These are phyloP conservation scores for Blastomussa wellsi DNA, from an alignment of 92 coral and sea anemone species.

Conservation along the genomic window DNA sequence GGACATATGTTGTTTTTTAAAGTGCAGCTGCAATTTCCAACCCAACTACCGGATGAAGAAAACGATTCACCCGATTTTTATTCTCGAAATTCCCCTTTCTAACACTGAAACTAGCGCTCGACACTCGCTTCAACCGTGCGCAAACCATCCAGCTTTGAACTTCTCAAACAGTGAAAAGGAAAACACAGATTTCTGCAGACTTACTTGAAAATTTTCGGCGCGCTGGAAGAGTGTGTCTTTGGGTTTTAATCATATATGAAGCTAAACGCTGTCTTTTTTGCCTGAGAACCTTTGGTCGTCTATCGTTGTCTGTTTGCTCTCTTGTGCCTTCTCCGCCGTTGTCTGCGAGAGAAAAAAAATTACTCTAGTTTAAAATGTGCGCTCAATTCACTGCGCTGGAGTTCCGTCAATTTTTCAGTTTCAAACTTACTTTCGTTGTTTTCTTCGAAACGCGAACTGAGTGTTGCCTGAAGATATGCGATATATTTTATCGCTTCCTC, in stretches of 20 bases:
- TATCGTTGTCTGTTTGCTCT: constrained; percentile 45
- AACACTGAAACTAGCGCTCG: constrained; percentile 10
- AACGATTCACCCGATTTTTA: constrained; percentile 67
- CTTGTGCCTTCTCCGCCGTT: constrained; percentile 36
- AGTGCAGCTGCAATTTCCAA: constrained; percentile 88
- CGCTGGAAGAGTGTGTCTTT: constrained; percentile 78
- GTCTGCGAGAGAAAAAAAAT: constrained; percentile 42
- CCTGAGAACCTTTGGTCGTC: constrained; percentile 69
- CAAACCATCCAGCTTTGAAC: constrained; percentile 15
- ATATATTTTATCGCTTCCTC: constrained; percentile 99
- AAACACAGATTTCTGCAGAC: constrained; percentile 72
- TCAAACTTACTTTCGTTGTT: constrained; percentile 61
- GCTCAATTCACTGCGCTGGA: constrained; percentile 26
- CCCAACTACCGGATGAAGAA: constrained; percentile 91
- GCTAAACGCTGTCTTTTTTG: constrained; percentile 88
- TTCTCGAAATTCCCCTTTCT: constrained; percentile 54
- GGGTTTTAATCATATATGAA: constrained; percentile 94
- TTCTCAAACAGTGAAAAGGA: constrained; percentile 48
- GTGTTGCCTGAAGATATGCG: constrained; percentile 89
- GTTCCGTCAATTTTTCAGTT: constrained; percentile 30
- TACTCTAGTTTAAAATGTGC: constrained; percentile 38
- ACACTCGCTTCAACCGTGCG: constrained; percentile 28
- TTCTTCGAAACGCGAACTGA: constrained; percentile 66
- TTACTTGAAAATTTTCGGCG: constrained; percentile 89
- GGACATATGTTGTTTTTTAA: constrained; percentile 93